These are phyloP conservation scores for Hydriomena furcata DNA, from an alignment of 2,888 invertebrate genomes.

Conservation along the genomic window DNA sequence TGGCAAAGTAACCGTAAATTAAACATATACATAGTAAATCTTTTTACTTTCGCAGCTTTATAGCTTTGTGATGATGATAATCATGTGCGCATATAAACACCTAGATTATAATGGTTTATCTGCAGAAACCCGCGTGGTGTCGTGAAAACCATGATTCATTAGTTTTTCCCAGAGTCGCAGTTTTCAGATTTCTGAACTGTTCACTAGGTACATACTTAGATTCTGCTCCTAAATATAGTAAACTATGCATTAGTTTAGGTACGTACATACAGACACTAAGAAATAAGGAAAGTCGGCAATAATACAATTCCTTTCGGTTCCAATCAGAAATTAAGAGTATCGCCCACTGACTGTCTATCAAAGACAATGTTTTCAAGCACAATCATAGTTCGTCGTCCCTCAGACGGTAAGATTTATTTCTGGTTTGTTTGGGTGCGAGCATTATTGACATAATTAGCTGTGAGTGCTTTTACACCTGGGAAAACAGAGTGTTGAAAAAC, in stretches of 20 bases:
- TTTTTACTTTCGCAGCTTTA: too few relatives aligned
- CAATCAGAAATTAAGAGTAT: not conserved
- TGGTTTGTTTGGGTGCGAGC: conserved; percentile 9
- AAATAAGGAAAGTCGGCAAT: not conserved
- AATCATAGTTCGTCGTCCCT: not conserved
- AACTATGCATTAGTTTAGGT: too few relatives aligned
- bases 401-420: conserved; percentile 1
- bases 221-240: too few relatives aligned
- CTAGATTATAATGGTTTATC: too few relatives aligned
- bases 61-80: too few relatives aligned
- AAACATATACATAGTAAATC: too few relatives aligned
- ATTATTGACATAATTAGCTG: not conserved
- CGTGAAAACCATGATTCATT: not conserved
- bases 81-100: too few relatives aligned
- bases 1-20: too few relatives aligned
- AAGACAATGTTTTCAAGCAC: conserved; percentile 3
- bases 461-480: not conserved
- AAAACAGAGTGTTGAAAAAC: not conserved
- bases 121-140: too few relatives aligned
- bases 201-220: too few relatives aligned
- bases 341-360: conserved; percentile 8
- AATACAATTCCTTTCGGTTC: not conserved
- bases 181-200: not conserved
- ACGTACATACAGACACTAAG: not conserved
- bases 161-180: not conserved